Evolutionary conservation across 2,888 invertebrate genomes (phyloP).

Genomic region (Meteorus cinctellus): DNA sequence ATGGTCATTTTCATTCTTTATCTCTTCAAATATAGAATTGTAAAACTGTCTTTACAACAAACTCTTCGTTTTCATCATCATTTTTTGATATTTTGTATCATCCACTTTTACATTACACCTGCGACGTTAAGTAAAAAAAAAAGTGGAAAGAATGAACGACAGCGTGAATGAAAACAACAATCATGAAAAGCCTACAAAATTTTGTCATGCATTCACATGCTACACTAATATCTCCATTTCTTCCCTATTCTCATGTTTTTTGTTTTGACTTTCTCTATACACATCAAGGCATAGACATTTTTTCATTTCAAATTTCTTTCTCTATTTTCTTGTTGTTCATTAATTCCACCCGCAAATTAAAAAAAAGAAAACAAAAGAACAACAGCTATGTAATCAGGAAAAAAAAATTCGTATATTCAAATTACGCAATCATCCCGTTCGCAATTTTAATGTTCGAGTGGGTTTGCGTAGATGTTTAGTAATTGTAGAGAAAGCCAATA

Average conservation of each 20-base stretch:
- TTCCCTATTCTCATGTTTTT: not conserved
- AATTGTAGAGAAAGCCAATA: slow-evolving; percentile 12
- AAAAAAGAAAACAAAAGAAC: not conserved
- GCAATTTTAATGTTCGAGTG: not conserved
- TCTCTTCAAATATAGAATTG: too few relatives aligned
- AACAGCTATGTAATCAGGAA: not conserved
- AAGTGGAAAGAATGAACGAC: not conserved
- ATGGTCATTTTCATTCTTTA: too few relatives aligned
- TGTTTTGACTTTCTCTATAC: too few relatives aligned
- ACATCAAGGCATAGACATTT: not conserved
- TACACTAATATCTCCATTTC: not conserved
- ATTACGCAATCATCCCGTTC: not conserved
- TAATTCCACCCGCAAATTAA: slow-evolving; percentile 3
- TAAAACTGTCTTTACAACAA: too few relatives aligned
- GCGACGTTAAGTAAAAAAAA: not conserved
- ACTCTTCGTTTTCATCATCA: too few relatives aligned
- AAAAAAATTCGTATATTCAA: not conserved
- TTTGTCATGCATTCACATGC: not conserved
- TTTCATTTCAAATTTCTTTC: not conserved
- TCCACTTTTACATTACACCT: too few relatives aligned
- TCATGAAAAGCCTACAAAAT: not conserved
- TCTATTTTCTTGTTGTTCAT: slow-evolving; percentile 1
- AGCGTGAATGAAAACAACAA: not conserved
- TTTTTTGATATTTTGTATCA: too few relatives aligned
- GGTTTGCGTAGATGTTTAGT: not conserved